These are phyloP conservation scores for Catamblyrhynchus diadema DNA, from an alignment of 2,797 vertebrate species.

Conservation along the genomic window DNA sequence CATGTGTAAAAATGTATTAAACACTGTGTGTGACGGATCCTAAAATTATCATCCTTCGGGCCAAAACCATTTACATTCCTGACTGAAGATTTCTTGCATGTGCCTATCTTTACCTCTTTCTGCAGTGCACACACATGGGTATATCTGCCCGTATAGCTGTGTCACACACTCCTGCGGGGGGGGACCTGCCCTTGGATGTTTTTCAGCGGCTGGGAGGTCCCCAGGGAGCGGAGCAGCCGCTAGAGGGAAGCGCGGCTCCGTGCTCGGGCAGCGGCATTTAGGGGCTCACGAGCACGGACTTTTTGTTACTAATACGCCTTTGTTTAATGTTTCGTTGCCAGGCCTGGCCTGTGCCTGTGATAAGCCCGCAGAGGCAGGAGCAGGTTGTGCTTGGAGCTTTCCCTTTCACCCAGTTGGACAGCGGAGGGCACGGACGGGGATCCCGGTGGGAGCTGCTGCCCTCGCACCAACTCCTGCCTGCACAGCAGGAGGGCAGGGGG, in stretches of 20 bases:
- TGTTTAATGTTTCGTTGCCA: background rate
- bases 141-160: background rate
- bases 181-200: too few species aligned
- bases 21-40: background rate
- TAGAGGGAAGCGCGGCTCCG: background rate
- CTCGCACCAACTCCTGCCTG: accelerated
- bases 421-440: background rate
- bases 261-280: accelerated
- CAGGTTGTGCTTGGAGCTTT: background rate
- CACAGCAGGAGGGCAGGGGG: accelerated
- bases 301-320: background rate
- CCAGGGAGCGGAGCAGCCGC: accelerated
- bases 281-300: accelerated
- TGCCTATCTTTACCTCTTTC: accelerated
- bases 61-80: background rate
- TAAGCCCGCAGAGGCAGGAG: background rate
- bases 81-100: background rate
- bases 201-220: background rate
- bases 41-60: background rate
- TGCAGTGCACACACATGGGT: accelerated
- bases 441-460: background rate
- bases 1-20: background rate
- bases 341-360: background rate
- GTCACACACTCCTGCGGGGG: accelerated
- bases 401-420: conserved; percentile 26